A percentile compares a stretch with the other conserved stretches of the same genome.
Conservation (phyloP, 1,140 invertebrate species). For the Drosophila baimaii region DNA sequence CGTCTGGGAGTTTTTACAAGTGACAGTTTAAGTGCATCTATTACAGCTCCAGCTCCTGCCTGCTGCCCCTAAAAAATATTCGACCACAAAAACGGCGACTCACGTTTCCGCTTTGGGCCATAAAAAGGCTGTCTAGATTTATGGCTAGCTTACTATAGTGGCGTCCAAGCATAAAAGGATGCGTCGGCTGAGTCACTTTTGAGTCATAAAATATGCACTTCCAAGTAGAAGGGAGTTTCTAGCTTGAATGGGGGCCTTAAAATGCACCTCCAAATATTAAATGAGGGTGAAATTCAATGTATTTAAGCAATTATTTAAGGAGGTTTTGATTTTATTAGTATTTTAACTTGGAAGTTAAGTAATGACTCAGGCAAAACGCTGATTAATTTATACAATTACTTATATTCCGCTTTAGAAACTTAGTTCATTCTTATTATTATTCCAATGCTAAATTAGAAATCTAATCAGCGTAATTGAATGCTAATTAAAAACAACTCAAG, state of each 20-base stretch:
- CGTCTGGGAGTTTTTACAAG: conserved; percentile 35
- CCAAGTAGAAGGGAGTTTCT: neutral
- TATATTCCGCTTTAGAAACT: neutral
- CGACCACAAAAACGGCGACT: conserved; percentile 18
- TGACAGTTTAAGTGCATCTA: conserved; percentile 52
- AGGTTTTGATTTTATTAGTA: no score
- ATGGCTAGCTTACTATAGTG: conserved; percentile 22
- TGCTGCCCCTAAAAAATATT: conserved; percentile 17
- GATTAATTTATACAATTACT: neutral
- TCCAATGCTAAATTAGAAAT: neutral
- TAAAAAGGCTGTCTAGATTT: conserved; percentile 33
- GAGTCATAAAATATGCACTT: conserved; percentile 29
- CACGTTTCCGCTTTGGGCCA: conserved; percentile 44
- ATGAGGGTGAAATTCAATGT: no score
- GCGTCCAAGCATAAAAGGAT: conserved; percentile 44
- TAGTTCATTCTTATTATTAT: no score
- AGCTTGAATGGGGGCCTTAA: neutral
- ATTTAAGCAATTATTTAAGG: no score
- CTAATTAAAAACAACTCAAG: neutral
- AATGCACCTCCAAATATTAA: neutral
- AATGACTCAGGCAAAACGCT: neutral
- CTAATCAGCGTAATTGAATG: neutral
- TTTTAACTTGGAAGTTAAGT: no score
- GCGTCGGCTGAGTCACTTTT: conserved; percentile 20
- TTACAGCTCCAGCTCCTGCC: conserved; percentile 15